Base-by-base conservation (phyloP, 2,888 invertebrate species). In the Electrophaes corylata region DNA sequence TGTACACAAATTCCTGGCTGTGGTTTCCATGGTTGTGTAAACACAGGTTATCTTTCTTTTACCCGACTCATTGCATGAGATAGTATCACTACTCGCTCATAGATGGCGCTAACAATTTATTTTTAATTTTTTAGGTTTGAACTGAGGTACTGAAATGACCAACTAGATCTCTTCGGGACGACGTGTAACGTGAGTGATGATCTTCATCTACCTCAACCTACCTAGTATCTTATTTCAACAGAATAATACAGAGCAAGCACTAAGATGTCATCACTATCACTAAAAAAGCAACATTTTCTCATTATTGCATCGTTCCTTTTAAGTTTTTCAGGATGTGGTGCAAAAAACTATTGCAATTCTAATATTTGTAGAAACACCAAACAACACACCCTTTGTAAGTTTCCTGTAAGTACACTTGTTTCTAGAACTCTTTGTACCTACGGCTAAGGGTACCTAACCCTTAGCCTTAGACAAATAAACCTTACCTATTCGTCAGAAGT, bases 371-470 rank as follows among this genome's bases (percentile, higher is more conserved):
- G 73, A 60, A 76, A 77, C 33, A 81, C 68, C 49, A 80, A 79
- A 58, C 75, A 83, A 57, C 80, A 85, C 52, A 78, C 75, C 2
- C 69, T 84, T 55, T 88, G 88, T 67, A 80, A 78, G 78, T 84
- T 77, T 69, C 75, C 69, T 78, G 88, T 87, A 65, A 62, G 70
- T 67, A 48, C 26, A n/a, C 18, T 8, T 2, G 12, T 35, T 35
- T 37, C 31, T 3, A 31, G n/a, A 2, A n/a, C 5, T 4, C 11
- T 6, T n/a, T 31, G 3, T 11, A 31, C 31, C 31, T 31, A 31
- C n/a, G 3, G 3, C 31, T 3, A 11, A 3, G n/a, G n/a, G n/a
- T n/a, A n/a, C n/a, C 10, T 10, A 6, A 29, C 26, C 1, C 26
- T 26, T 26, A 5, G 8, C 4, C 4, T 20, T 5, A 20, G 20